Evolutionary conservation across 1,140 invertebrate genomes (phyloP).

Genomic region (Sesamia nonagrioides): DNA sequence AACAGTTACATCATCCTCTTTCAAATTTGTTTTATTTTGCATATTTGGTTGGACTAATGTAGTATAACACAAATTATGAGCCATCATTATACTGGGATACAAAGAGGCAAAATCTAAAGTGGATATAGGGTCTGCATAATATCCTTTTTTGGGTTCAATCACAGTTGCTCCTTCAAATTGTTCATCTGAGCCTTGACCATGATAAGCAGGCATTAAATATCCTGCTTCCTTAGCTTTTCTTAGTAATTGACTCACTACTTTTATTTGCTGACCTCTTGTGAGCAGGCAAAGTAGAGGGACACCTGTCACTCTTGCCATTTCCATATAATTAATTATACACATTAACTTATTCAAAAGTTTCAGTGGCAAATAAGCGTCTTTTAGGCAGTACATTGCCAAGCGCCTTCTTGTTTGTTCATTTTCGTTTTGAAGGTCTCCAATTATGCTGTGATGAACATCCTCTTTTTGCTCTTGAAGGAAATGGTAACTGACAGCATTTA

Average conservation of each 20-base stretch:
- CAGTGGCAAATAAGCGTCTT: slow-evolving; percentile 98
- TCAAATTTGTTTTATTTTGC: slow-evolving; percentile 89
- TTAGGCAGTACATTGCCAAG: slow-evolving; percentile 99
- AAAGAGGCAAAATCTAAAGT: slow-evolving; percentile 99
- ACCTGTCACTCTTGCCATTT: slow-evolving; percentile 99
- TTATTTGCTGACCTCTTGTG: slow-evolving; percentile 99
- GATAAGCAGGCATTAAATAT: slow-evolving; percentile 95
- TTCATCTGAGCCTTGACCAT: slow-evolving; percentile 94
- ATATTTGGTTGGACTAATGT: slow-evolving; percentile 92
- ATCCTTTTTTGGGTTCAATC: slow-evolving; percentile 98
- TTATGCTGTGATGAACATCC: slow-evolving; percentile 99
- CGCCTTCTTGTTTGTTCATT: slow-evolving; percentile 94
- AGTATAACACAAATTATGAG: slow-evolving; percentile 99
- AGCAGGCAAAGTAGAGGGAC: slow-evolving; percentile 97
- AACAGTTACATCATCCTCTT: slow-evolving; percentile 93
- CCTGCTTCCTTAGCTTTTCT: slow-evolving; percentile 96
- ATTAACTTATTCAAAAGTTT: slow-evolving; percentile 98
- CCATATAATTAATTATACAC: slow-evolving; percentile 99
- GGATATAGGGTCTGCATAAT: slow-evolving; percentile 98
- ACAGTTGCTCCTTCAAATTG: slow-evolving; percentile 99
- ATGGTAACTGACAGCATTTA: slow-evolving; percentile 99
- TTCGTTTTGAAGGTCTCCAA: slow-evolving; percentile 98
- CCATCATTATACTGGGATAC: slow-evolving; percentile 99
- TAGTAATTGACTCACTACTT: slow-evolving; percentile 98
- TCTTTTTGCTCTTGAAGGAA: slow-evolving; percentile 99